Base-by-base conservation (phyloP, 2,113 vertebrate genomes). In the Melanotaenia duboulayi region DNA sequence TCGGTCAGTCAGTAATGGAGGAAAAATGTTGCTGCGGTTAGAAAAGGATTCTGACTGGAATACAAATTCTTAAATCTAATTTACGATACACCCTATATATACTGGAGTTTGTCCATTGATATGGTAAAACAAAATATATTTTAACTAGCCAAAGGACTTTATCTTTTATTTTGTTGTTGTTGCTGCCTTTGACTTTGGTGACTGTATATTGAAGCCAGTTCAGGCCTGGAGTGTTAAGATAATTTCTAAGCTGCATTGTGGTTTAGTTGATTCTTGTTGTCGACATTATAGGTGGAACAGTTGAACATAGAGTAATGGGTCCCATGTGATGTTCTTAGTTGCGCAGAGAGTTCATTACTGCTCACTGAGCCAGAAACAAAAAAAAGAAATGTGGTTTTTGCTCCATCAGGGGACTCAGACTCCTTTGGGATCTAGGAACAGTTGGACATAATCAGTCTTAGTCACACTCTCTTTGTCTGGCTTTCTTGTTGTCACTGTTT, bases 401-500 rank as follows among this genome's bases (percentile, higher is more conserved):
- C 54, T 71, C 78, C 84, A 54, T 90, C 55, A 77, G 84, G 72
- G 88, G 60, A 87, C 87, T 87, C 65, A 35, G 57, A 85, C 63
- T 82, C 84, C 84, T 69, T 25, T 39, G 81, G 89, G 84, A 78
- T 59, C 65, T 1, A 22, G 20, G 65, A 82, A 73, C 61, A 65
- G 61, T 82, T 69, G 76, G 61, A 68, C 59, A 23, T 52, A 39
- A 1, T 54, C 23, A 11, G 19, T 67, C 25, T 74, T 23, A 19
- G 57, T 74, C 65, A 50, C 57, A 54, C 35, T n/a, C 25, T 46
- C 44, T 42, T 19, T 48, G 37, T 54, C 44, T 69, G 28, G 22
- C 7, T 37, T 20, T 50, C 23, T 40, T 22, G 11, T 59, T 11
- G 14, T 40, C 22, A 60, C 11, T 11, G 59, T 24, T 20, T 49